These are phyloP conservation scores for Channa argus DNA, from an alignment of 2,113 vertebrate species.

Conservation along the genomic window DNA sequence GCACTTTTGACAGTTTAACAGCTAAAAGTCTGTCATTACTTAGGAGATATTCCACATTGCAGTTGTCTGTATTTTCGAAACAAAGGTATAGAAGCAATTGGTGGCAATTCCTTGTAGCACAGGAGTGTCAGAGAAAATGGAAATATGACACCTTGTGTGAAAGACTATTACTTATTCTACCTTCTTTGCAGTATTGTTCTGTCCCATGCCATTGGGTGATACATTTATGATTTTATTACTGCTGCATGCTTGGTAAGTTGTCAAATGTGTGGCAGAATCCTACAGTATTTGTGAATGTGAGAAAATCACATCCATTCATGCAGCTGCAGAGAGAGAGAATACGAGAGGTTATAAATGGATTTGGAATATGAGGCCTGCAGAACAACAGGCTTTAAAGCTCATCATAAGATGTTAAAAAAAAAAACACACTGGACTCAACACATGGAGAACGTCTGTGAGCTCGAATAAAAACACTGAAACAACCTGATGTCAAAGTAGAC, in stretches of 20 bases:
- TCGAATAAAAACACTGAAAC: slow-evolving; percentile 61
- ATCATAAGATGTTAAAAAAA: slow-evolving; percentile 67
- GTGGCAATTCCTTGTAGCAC: slow-evolving; percentile 39
- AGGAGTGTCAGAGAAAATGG: slow-evolving; percentile 51
- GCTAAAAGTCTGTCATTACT: slow-evolving; percentile 67
- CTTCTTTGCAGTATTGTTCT: slow-evolving; percentile 30
- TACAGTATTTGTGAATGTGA: slow-evolving; percentile 30
- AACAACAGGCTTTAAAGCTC: slow-evolving; percentile 63
- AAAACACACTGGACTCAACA: slow-evolving; percentile 71
- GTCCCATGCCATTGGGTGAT: slow-evolving; percentile 37
- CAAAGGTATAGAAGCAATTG: slow-evolving; percentile 45
- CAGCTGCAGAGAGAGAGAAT: slow-evolving; percentile 44
- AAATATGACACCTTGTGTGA: slow-evolving; percentile 58
- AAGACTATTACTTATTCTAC: slow-evolving; percentile 46
- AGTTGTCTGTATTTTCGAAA: slow-evolving; percentile 51
- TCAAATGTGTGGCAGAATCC: slow-evolving; percentile 27
- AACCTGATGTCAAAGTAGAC: slow-evolving; percentile 22
- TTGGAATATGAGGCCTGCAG: slow-evolving; percentile 46
- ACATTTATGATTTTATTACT: slow-evolving; percentile 37
- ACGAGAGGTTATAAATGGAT: slow-evolving; percentile 55
- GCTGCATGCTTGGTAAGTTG: slow-evolving; percentile 26
- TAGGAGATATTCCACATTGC: slow-evolving; percentile 49
- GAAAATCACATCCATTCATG: slow-evolving; percentile 44
- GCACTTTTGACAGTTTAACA: slow-evolving; percentile 69
- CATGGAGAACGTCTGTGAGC: slow-evolving; percentile 59